Evolutionary conservation across 2,113 vertebrate species (phyloP).

Genomic region (Ammodramus savannarum): DNA sequence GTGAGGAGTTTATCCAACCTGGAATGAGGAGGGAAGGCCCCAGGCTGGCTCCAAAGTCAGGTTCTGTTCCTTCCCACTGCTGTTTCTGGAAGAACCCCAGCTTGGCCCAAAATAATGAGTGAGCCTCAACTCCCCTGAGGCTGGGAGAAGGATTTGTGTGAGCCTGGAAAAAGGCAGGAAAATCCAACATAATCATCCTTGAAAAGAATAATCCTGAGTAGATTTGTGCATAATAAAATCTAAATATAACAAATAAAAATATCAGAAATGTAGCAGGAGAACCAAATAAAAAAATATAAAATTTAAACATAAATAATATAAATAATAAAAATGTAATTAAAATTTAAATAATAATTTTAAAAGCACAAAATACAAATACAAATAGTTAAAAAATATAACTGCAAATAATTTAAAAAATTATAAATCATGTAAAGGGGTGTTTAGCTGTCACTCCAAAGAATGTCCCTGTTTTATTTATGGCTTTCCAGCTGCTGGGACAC

Average conservation of each 20-base stretch:
- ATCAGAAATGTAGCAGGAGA: accelerated
- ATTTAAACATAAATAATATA: neutral
- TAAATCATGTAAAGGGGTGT: neutral
- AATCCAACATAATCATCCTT: neutral
- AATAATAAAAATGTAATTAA: neutral
- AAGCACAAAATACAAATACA: neutral
- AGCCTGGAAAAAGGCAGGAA: neutral
- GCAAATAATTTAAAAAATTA: neutral
- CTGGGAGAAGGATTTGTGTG: neutral
- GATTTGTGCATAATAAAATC: accelerated
- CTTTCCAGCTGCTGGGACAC: neutral
- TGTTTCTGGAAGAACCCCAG: neutral
- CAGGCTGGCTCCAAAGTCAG: neutral
- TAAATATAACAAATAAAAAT: neutral
- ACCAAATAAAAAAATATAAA: neutral
- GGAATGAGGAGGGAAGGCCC: neutral
- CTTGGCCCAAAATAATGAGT: neutral
- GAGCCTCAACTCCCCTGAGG: neutral
- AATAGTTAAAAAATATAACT: too few species aligned
- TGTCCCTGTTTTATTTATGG: neutral
- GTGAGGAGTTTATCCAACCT: neutral
- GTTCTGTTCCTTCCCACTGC: neutral
- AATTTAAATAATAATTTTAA: neutral
- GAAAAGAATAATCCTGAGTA: neutral
- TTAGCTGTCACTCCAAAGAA: neutral